phyloP scores from a whole-genome alignment of 2,888 invertebrate species.

The Brenthis hecate region DNA sequence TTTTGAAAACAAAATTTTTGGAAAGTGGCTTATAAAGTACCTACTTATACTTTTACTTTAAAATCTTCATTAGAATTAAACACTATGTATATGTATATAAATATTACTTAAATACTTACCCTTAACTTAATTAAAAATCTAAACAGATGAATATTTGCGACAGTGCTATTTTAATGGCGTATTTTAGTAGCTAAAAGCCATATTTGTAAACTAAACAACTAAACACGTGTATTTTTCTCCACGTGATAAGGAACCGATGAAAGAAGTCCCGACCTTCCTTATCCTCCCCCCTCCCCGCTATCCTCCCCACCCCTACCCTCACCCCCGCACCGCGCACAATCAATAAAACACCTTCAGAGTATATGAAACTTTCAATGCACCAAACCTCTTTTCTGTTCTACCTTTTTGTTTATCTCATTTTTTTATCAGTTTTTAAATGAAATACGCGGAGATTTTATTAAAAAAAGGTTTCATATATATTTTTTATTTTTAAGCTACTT shows the following conservation, averaged over 20 bases:
- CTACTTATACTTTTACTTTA: no score
- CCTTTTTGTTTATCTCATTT: not conserved
- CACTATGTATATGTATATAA: no score
- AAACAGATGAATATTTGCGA: no score
- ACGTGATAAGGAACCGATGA: constrained; percentile 43
- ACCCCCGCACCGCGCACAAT: constrained; percentile 53
- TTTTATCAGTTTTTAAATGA: constrained; percentile 1
- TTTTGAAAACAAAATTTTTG: no score
- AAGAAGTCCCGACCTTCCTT: constrained; percentile 64
- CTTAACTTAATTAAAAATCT: no score
- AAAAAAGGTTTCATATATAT: not conserved
- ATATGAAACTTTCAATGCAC: constrained; percentile 46
- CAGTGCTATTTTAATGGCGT: no score
- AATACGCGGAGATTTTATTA: not conserved
- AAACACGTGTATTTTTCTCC: constrained; percentile 35
- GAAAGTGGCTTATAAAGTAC: no score
- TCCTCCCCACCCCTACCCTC: constrained; percentile 42
- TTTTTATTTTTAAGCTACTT: no score
- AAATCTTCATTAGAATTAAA: no score
- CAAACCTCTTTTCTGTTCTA: constrained; percentile 43
- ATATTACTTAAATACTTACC: no score
- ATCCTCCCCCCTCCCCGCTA: constrained; percentile 43
- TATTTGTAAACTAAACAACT: constrained; percentile 35
- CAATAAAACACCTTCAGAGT: constrained; percentile 60
- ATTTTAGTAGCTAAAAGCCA: not conserved